These are phyloP conservation scores for Galerucella nymphaeae DNA, from an alignment of 2,888 invertebrate genomes.

Conservation along the genomic window DNA sequence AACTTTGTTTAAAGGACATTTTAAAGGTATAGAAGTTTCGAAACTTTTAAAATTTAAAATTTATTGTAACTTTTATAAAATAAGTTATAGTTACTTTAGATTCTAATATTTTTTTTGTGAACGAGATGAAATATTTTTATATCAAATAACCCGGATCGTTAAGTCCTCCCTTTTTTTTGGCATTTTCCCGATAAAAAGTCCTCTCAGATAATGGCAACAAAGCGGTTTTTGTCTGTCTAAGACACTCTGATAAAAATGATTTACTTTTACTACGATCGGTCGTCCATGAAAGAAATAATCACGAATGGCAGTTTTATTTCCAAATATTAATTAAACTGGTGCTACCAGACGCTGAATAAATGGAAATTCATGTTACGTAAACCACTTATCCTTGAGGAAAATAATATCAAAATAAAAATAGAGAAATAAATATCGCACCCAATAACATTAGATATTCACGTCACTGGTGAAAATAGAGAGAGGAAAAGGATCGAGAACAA, in stretches of 20 bases:
- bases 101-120: too few relatives aligned
- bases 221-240: not conserved
- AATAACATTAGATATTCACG: not conserved
- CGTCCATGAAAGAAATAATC: too few relatives aligned
- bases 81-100: not conserved
- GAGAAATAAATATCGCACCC: not conserved
- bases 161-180: not conserved
- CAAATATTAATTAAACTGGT: too few relatives aligned
- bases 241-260: not conserved
- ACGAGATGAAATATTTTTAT: slow-evolving; percentile 15
- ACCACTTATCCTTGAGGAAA: not conserved
- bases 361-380: not conserved
- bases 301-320: too few relatives aligned
- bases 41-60: not conserved
- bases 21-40: not conserved
- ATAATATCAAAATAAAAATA: not conserved
- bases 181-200: not conserved
- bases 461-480: slow-evolving; percentile 1
- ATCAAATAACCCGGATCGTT: slow-evolving; percentile 21
- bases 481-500: not conserved
- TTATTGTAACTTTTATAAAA: not conserved
- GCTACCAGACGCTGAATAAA: too few relatives aligned
- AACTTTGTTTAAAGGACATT: not conserved
- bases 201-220: not conserved
- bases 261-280: not conserved